A percentile compares a stretch with the other conserved stretches of the same genome.
Conservation (phyloP, 2,113 vertebrate species). For the Thermophis baileyi region DNA sequence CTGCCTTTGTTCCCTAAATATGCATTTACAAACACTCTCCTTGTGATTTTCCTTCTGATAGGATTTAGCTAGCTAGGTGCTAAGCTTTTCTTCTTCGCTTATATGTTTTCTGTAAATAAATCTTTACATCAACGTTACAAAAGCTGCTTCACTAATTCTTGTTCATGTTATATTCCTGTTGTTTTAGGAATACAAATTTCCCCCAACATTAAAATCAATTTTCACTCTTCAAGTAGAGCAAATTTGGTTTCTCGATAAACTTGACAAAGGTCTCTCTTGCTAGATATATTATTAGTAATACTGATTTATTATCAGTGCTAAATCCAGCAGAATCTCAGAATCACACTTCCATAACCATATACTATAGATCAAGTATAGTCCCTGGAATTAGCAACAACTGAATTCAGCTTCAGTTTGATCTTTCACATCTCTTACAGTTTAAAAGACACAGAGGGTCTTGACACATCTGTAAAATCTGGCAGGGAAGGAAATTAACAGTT, state of each 20-base stretch:
- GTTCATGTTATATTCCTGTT: neutral
- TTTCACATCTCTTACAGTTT: neutral
- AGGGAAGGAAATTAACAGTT: neutral
- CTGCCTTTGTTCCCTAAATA: neutral
- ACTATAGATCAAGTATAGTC: neutral
- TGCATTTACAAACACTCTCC: neutral
- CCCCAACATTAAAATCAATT: neutral
- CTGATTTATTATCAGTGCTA: neutral
- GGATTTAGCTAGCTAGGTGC: neutral
- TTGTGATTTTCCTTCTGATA: neutral
- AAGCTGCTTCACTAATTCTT: neutral
- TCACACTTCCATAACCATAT: neutral
- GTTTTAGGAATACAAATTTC: neutral
- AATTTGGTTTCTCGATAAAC: neutral
- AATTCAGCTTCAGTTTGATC: too few species aligned
- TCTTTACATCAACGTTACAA: neutral
- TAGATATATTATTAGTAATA: neutral
- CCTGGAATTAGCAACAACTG: neutral
- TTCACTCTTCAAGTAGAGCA: neutral
- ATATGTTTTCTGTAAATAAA: neutral
- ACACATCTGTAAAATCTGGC: neutral
- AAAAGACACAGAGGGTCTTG: neutral
- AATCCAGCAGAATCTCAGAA: neutral
- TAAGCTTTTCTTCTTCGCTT: neutral
- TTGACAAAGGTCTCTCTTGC: neutral